These are phyloP conservation scores for Epinephelus coioides DNA, from an alignment of 2,797 vertebrate genomes.

Conservation along the genomic window DNA sequence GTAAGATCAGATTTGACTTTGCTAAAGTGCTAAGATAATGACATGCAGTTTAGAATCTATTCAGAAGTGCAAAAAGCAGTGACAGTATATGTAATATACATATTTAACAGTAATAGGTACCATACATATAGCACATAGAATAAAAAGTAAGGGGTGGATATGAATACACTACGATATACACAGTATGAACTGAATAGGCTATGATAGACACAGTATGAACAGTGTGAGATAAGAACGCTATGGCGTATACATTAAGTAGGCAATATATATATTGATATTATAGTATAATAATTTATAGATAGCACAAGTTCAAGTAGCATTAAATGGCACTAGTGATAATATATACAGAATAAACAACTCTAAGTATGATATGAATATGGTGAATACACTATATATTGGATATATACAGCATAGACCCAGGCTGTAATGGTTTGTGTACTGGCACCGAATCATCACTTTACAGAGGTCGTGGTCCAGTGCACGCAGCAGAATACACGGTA, in stretches of 20 bases:
- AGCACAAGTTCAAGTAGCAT: neutral
- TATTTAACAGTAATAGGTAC: neutral
- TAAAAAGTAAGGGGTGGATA: neutral
- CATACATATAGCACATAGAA: too few relatives aligned
- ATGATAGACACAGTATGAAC: neutral
- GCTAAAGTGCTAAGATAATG: neutral
- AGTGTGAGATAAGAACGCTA: too few relatives aligned
- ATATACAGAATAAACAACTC: neutral
- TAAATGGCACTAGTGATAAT: neutral
- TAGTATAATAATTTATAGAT: neutral
- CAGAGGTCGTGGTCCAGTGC: too few relatives aligned
- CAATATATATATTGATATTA: neutral
- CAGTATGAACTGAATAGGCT: neutral
- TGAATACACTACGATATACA: neutral
- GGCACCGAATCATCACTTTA: too few relatives aligned
- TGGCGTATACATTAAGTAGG: neutral
- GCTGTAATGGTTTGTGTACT: too few relatives aligned
- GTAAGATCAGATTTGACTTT: too few relatives aligned
- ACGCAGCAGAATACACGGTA: too few relatives aligned
- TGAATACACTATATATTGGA: neutral
- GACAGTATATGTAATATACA: neutral
- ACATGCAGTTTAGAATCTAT: neutral
- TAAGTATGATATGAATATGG: neutral
- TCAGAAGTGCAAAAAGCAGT: neutral
- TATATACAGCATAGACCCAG: neutral